Base-by-base conservation (phyloP, 2,888 invertebrate species). In the Dilophus febrilis region DNA sequence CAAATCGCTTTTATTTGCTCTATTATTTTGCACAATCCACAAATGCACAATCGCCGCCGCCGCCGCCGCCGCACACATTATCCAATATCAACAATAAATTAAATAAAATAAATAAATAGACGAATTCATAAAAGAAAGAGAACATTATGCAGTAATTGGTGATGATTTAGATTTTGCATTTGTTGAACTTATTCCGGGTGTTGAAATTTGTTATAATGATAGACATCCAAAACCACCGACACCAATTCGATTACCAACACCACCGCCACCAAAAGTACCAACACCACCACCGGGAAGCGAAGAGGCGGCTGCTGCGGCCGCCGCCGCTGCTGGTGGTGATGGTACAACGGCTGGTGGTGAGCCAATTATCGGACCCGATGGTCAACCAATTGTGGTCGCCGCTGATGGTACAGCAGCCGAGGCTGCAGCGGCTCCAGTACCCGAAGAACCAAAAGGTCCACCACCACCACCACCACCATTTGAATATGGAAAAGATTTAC, bases 151-250 rank as follows among this genome's bases (percentile, higher is more conserved):
- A 69, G 75, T 80, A 63, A 84, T 94, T 67, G 85, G 84, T 54
- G 84, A 90, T 64, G 90, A 85, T 68, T 74, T 94, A 72, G 92
- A 92, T 69, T 73, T 77, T 62, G 88, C 91, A 51, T 90, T 91
- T 72, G 77, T 85, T 57, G 90, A 91, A 64, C 67, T 78, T 52
- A 71, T 74, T 61, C 70, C 70, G 41, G 72, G 71, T 51, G 68
- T 72, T 48, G 65, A 67, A 51, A 65, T 67, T 14, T 51, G 50
- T 46, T 62, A 58, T 46, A 61, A 58, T 44, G 59, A 59, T 26
- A 57, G 59, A 29, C 53, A 59, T 47, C 64, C 63, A 29, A 64
- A 63, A 42, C 61, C 63, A 40, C 60, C 63, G 37, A 62, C 63
- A 37, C 61, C 64, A 3, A 51, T 47, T 36, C 43, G 41, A 40